Conservation (phyloP, 2,797 vertebrate species). For the Oreortyx pictus region DNA sequence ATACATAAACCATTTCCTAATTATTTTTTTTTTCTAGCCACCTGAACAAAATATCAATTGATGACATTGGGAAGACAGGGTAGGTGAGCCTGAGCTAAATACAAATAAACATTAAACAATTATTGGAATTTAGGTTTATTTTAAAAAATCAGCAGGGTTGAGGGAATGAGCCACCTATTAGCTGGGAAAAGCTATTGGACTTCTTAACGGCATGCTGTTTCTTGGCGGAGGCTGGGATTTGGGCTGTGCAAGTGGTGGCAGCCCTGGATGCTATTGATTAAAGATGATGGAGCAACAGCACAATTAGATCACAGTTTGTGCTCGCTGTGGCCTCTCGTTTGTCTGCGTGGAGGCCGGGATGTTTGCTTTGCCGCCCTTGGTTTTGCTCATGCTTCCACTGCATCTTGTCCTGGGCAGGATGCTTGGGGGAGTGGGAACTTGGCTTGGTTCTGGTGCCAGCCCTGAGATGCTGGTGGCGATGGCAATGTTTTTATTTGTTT, state of each 20-base stretch:
- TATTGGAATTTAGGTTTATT: conserved; percentile 84
- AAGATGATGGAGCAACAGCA: conserved; percentile 76
- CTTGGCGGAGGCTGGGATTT: conserved; percentile 76
- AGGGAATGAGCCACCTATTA: conserved; percentile 80
- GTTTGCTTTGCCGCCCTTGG: conserved; percentile 1
- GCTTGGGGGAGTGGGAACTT: rapidly evolving
- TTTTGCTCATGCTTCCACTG: neutral
- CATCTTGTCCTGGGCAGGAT: rapidly evolving
- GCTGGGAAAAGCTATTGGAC: conserved; percentile 68
- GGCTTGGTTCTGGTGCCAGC: neutral
- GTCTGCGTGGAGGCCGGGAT: conserved; percentile 57
- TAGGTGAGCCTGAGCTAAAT: conserved; percentile 82
- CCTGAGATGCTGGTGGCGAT: neutral
- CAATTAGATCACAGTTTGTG: conserved; percentile 75
- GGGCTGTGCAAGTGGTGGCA: conserved; percentile 60
- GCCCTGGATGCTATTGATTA: conserved; percentile 79
- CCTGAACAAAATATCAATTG: conserved; percentile 75
- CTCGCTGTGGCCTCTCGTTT: conserved; percentile 61
- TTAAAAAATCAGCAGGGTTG: conserved; percentile 81
- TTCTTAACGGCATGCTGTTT: conserved; percentile 79
- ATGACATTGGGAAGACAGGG: conserved; percentile 63
- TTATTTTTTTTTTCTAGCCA: neutral
- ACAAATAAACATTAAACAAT: conserved; percentile 86
- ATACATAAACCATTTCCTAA: conserved; percentile 34
- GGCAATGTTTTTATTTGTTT: neutral